Percentiles rank a stretch among this genome's conserved stretches.
These are phyloP conservation scores for Macrotis lagotis DNA, from an alignment of 2,113 vertebrate species.

Conservation along the genomic window DNA sequence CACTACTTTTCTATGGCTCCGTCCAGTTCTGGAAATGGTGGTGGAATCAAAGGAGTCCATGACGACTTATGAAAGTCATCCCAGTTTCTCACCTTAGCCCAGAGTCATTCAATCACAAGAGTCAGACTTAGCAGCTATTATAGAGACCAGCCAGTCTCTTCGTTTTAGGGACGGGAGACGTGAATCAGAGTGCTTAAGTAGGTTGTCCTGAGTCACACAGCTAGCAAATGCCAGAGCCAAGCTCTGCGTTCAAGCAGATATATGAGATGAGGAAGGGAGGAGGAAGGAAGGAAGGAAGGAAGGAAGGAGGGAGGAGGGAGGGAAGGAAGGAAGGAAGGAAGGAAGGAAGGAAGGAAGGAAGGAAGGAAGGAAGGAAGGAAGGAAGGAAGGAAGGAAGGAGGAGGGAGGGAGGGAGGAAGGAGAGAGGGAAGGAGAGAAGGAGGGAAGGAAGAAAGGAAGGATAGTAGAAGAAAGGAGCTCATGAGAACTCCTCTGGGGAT, in stretches of 20 bases:
- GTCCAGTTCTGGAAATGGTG: background rate
- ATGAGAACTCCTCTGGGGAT: background rate
- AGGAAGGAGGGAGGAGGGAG: too few relatives aligned
- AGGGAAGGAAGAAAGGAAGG: too few relatives aligned
- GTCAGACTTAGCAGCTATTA: background rate
- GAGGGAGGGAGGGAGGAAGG: too few relatives aligned
- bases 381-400: too few relatives aligned
- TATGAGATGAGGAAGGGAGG: background rate
- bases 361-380: too few relatives aligned
- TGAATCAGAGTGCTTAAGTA: background rate
- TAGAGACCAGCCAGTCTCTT: background rate
- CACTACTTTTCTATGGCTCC: background rate
- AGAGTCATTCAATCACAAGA: background rate
- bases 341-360: too few relatives aligned
- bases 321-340: too few relatives aligned
- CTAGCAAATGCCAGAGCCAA: background rate
- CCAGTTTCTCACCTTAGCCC: background rate
- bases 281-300: too few relatives aligned
- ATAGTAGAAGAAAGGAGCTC: background rate
- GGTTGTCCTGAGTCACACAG: background rate
- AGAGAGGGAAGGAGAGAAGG: background rate
- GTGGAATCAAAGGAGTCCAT: background rate
- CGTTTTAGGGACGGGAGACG: background rate
- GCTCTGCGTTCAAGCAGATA: too few relatives aligned
- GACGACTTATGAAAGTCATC: background rate